A percentile compares a stretch with the other conserved stretches of the same genome.
These are phyloP conservation scores for Condylura cristata DNA, from an alignment of 2,113 vertebrate species.

Conservation along the genomic window DNA sequence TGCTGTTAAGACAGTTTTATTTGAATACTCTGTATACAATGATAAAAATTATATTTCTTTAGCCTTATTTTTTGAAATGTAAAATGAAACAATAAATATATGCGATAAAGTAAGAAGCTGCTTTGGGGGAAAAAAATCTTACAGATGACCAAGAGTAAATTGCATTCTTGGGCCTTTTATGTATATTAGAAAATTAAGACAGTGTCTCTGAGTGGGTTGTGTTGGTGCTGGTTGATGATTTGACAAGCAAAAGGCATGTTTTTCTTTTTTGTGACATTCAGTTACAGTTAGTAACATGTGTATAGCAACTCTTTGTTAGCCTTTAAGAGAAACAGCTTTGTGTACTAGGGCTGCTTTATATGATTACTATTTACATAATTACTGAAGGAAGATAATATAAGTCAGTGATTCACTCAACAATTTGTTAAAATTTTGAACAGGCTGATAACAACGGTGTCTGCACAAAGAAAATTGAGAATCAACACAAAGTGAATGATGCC, in stretches of 20 bases:
- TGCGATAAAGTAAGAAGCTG: not conserved
- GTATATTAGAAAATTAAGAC: not conserved
- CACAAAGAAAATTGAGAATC: conserved; percentile 84
- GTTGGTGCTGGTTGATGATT: not conserved
- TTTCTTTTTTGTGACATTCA: not conserved
- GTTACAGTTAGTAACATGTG: not conserved
- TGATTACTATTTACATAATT: conserved; percentile 5
- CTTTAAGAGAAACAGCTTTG: not conserved
- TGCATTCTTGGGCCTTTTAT: not conserved
- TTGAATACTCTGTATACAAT: not conserved
- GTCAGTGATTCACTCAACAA: not conserved
- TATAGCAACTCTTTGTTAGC: not conserved
- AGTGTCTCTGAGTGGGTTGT: conserved; percentile 9
- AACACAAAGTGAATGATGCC: conserved; percentile 85
- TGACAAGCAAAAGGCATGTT: not conserved
- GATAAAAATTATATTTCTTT: not conserved
- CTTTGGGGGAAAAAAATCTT: not conserved
- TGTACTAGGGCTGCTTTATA: conserved; percentile 17
- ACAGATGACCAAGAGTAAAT: not conserved
- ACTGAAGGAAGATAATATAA: not conserved
- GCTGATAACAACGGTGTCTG: conserved; percentile 63
- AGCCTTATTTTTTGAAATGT: not conserved
- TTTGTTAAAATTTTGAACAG: conserved; percentile 69
- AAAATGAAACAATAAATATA: not conserved
- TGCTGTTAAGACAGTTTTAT: not conserved